phyloP scores from a whole-genome alignment of 1,140 invertebrate genomes.

The Sinonovacula constricta region DNA sequence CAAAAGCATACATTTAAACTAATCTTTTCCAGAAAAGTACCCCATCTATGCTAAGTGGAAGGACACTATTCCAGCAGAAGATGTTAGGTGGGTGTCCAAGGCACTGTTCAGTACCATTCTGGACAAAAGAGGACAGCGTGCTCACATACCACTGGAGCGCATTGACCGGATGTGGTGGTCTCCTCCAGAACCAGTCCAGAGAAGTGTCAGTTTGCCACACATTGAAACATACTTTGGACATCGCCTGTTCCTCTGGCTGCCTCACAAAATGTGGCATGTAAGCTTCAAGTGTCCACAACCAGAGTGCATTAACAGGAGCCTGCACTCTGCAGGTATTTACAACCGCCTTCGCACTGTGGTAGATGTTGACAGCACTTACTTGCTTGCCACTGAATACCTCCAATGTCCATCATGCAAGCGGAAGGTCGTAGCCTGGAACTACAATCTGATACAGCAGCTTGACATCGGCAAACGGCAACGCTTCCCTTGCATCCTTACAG shows the following conservation, averaged over 20 bases:
- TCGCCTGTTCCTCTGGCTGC: constrained; percentile 13
- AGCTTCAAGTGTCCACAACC: neutral
- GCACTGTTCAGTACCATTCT: neutral
- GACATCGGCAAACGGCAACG: neutral
- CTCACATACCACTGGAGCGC: neutral
- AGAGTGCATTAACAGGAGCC: neutral
- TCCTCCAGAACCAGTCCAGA: constrained; percentile 13
- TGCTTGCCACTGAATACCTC: constrained; percentile 7
- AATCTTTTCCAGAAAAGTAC: neutral
- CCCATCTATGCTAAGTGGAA: neutral
- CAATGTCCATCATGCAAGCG: constrained; percentile 7
- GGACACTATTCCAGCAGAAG: neutral
- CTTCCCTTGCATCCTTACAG: constrained; percentile 15
- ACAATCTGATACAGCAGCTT: constrained; percentile 12
- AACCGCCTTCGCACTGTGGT: neutral
- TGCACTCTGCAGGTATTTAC: constrained; percentile 8
- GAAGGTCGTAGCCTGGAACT: constrained; percentile 26
- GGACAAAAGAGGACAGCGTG: neutral
- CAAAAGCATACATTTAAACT: no score
- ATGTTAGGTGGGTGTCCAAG: neutral
- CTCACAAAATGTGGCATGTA: constrained; percentile 15
- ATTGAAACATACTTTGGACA: constrained; percentile 21
- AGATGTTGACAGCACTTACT: constrained; percentile 1
- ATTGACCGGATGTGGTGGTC: constrained; percentile 4
- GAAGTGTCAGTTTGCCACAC: neutral